Evolutionary conservation across 2,797 vertebrate genomes (phyloP).

Genomic region (Enteromius anoplus): DNA sequence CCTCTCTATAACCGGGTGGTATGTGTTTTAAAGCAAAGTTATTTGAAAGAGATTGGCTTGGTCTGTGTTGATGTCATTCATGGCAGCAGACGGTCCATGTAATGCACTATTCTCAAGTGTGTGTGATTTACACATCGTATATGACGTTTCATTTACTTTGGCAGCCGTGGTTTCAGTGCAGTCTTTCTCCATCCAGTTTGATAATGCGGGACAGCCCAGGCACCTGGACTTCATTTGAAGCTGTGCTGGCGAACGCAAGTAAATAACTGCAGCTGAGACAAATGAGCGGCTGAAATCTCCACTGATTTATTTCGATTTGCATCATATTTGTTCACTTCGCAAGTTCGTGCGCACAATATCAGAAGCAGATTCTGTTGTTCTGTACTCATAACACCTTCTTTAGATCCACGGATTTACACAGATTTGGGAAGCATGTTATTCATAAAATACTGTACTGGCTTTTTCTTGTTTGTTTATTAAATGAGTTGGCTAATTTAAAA

Average conservation of each 20-base stretch:
- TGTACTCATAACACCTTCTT: conserved; percentile 22
- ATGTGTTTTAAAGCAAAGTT: conserved; percentile 12
- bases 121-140: conserved; percentile 59
- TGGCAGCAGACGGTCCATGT: conserved; percentile 54
- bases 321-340: conserved; percentile 53
- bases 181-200: conserved; percentile 61
- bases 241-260: conserved; percentile 43
- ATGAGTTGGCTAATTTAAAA: background rate
- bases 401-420: background rate
- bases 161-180: conserved; percentile 59
- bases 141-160: conserved; percentile 69
- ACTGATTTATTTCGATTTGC: conserved; percentile 60
- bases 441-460: background rate
- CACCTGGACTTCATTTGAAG: conserved; percentile 72
- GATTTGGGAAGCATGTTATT: background rate
- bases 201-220: conserved; percentile 55
- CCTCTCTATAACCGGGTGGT: conserved; percentile 6
- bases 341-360: conserved; percentile 51
- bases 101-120: conserved; percentile 63
- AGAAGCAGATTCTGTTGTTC: conserved; percentile 39
- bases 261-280: conserved; percentile 44
- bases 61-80: conserved; percentile 67
- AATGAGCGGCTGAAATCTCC: conserved; percentile 56
- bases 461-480: background rate
- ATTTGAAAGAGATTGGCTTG: conserved; percentile 36